Evolutionary conservation across 1,140 invertebrate genomes (phyloP).

Genomic region (Danaus plexippus): DNA sequence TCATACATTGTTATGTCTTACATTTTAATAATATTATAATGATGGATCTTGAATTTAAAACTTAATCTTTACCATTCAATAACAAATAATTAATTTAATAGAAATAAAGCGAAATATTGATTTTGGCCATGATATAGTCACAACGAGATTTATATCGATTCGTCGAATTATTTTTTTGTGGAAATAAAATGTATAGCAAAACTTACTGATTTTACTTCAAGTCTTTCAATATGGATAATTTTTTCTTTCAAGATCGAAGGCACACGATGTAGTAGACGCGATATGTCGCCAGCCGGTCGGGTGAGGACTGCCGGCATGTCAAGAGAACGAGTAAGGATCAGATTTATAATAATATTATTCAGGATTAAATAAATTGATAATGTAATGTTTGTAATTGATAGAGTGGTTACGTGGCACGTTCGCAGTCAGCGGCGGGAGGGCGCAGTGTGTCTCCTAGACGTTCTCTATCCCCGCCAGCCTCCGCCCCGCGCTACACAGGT

Average conservation of each 20-base stretch:
- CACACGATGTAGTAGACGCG: conserved; percentile 75
- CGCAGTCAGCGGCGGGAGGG: conserved; percentile 83
- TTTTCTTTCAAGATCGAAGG: conserved; percentile 42
- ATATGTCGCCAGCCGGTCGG: conserved; percentile 83
- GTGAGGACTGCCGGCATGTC: conserved; percentile 78
- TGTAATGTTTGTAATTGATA: conserved; percentile 5
- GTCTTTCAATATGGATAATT: too few species aligned
- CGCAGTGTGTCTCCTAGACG: conserved; percentile 77
- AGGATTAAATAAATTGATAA: not conserved
- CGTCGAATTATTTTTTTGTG: too few species aligned
- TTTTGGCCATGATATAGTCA: too few species aligned
- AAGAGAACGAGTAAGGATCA: conserved; percentile 60
- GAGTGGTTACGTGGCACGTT: conserved; percentile 72
- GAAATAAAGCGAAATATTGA: too few species aligned
- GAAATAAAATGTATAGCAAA: too few species aligned
- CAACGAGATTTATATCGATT: too few species aligned
- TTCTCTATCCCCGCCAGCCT: conserved; percentile 81
- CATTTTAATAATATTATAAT: too few species aligned
- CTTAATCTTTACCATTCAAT: too few species aligned
- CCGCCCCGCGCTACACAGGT: conserved; percentile 59
- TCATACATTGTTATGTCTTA: conserved; percentile 12
- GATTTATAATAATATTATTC: conserved; percentile 6
- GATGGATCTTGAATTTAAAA: too few species aligned
- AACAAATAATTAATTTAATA: too few species aligned
- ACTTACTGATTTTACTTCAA: too few species aligned